phyloP scores from a whole-genome alignment of 2,113 vertebrate genomes.

The Atlantisia rogersi region DNA sequence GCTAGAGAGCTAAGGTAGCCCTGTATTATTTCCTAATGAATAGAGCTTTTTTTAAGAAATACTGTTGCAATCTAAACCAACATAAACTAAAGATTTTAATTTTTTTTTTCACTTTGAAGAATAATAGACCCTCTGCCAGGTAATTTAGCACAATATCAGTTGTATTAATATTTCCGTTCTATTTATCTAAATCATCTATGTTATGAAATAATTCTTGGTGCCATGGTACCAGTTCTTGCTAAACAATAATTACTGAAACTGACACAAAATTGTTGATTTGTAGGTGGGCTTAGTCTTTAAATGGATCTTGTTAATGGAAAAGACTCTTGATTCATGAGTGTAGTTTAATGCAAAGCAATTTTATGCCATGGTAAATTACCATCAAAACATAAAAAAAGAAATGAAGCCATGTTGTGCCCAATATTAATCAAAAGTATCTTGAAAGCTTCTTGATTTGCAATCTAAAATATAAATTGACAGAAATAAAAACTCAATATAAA shows the following conservation, averaged over 20 bases:
- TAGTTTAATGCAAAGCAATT: conserved; percentile 60
- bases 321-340: conserved; percentile 50
- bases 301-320: conserved; percentile 47
- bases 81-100: not conserved
- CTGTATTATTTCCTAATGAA: not conserved
- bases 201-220: not conserved
- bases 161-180: conserved; percentile 41
- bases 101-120: not conserved
- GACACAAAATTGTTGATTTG: conserved; percentile 55
- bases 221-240: conserved; percentile 13
- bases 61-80: not conserved
- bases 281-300: conserved; percentile 17
- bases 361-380: conserved; percentile 53
- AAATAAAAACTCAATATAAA: conserved; percentile 64
- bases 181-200: conserved; percentile 16
- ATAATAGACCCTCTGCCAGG: not conserved
- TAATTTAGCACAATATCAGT: not conserved
- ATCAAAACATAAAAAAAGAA: conserved; percentile 56
- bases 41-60: not conserved
- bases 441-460: conserved; percentile 58
- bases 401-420: conserved; percentile 16
- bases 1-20: not conserved
- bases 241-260: conserved; percentile 58
- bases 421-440: conserved; percentile 60
- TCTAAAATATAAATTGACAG: conserved; percentile 59